Conservation (phyloP, 2,888 invertebrate genomes). For the Volucella inflata region DNA sequence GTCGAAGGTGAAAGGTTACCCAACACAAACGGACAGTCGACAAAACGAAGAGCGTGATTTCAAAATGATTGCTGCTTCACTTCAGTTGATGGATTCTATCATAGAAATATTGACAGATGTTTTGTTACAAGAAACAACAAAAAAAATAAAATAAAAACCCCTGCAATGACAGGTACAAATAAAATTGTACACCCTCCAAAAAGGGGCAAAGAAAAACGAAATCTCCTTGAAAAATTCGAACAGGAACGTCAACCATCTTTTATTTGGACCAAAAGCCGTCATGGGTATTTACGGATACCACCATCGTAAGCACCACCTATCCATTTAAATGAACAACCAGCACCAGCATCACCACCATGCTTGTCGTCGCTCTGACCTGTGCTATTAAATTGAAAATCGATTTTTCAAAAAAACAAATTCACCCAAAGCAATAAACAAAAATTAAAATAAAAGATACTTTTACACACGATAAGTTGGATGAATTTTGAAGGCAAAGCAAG, state of each 20-base stretch:
- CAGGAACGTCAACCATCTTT: slow-evolving; percentile 33
- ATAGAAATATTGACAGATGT: slow-evolving; percentile 70
- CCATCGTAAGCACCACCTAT: slow-evolving; percentile 47
- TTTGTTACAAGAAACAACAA: slow-evolving; percentile 29
- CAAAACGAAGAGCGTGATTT: slow-evolving; percentile 43
- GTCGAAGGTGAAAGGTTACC: slow-evolving; percentile 72
- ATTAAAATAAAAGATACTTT: slow-evolving; percentile 31
- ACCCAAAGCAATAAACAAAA: neutral
- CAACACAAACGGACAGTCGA: slow-evolving; percentile 58
- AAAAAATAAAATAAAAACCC: slow-evolving; percentile 5
- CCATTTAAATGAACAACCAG: slow-evolving; percentile 38
- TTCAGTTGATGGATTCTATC: slow-evolving; percentile 41
- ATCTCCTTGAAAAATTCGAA: slow-evolving; percentile 31
- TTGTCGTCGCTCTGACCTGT: slow-evolving; percentile 49
- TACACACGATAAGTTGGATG: neutral
- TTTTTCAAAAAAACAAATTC: slow-evolving; percentile 51
- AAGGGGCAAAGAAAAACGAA: slow-evolving; percentile 17
- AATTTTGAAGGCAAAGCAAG: slow-evolving; percentile 59
- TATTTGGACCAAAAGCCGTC: slow-evolving; percentile 24
- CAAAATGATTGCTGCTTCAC: slow-evolving; percentile 55
- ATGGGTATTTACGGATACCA: slow-evolving; percentile 30
- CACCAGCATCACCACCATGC: slow-evolving; percentile 23
- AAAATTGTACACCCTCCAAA: slow-evolving; percentile 20
- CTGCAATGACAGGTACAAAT: slow-evolving; percentile 64
- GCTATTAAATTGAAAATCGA: slow-evolving; percentile 70